A percentile compares a stretch with the other conserved stretches of the same genome.
Evolutionary conservation across 2,797 vertebrate genomes (phyloP).

Genomic region (Cirrhinus molitorella): DNA sequence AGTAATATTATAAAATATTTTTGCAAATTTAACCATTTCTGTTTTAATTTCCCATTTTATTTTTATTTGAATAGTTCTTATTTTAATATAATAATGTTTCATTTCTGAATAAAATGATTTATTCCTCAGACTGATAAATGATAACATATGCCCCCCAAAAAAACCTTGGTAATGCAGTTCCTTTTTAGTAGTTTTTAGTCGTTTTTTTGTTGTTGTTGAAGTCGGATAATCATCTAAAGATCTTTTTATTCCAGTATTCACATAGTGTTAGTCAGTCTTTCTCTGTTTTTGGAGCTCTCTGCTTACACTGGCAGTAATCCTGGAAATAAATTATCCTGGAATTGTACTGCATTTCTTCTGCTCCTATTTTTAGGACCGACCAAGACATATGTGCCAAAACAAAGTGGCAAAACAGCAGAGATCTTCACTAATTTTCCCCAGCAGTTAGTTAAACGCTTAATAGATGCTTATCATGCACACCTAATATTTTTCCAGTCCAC

Average conservation of each 20-base stretch:
- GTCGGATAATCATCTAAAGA: not conserved
- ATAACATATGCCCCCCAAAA: too few relatives aligned
- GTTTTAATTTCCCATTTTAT: not conserved
- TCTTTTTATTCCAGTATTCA: not conserved
- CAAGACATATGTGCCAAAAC: slow-evolving; percentile 27
- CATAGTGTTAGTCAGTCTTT: not conserved
- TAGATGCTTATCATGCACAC: slow-evolving; percentile 17
- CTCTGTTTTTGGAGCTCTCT: slow-evolving; percentile 11
- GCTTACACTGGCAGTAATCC: slow-evolving; percentile 24
- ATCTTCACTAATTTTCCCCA: slow-evolving; percentile 11
- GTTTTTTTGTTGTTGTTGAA: too few relatives aligned
- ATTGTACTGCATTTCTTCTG: slow-evolving; percentile 24
- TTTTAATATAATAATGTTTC: not conserved
- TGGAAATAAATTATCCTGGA: slow-evolving; percentile 31
- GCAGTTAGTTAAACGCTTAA: slow-evolving; percentile 15
- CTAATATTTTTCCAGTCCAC: slow-evolving; percentile 8
- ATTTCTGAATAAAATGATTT: not conserved
- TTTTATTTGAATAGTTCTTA: not conserved
- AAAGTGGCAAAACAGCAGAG: slow-evolving; percentile 25
- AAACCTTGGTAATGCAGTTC: too few relatives aligned
- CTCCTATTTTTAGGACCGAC: slow-evolving; percentile 27
- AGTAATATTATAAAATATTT: not conserved
- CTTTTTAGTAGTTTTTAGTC: not conserved
- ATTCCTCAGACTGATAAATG: too few relatives aligned
- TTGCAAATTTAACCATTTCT: too few relatives aligned